A percentile compares a stretch with the other conserved stretches of the same genome.
phyloP scores from a whole-genome alignment of 2,113 vertebrate species.

The Salvelinus fontinalis region DNA sequence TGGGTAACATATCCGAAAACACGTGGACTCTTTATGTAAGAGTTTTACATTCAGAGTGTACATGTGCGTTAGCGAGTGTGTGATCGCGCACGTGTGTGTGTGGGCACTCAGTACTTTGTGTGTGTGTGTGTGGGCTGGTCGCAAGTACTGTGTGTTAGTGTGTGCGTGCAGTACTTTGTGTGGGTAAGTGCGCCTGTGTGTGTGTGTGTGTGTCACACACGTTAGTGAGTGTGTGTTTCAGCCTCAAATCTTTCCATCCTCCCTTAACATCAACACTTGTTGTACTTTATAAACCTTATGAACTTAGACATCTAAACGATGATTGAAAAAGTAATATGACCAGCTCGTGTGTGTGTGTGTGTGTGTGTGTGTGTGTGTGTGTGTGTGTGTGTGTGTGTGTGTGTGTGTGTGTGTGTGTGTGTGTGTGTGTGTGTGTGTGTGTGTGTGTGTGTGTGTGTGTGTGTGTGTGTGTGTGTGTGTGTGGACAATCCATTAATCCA shows the following conservation, averaged over 20 bases:
- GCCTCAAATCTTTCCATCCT: no score
- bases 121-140: neutral
- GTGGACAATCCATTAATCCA: constrained; percentile 1
- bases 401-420: neutral
- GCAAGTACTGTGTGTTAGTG: neutral
- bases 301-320: no score
- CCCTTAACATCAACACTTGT: no score
- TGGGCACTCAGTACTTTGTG: neutral
- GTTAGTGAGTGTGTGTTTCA: neutral
- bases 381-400: neutral
- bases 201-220: neutral
- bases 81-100: no score
- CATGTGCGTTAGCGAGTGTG: constrained; percentile 1
- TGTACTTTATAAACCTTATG: no score
- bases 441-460: neutral
- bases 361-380: neutral
- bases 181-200: neutral
- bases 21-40: neutral
- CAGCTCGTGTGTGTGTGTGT: neutral
- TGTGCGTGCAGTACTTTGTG: neutral
- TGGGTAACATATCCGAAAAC: constrained; percentile 16
- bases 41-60: neutral
- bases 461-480: neutral
- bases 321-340: no score
- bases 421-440: neutral